Percentiles rank a stretch among this genome's conserved stretches.
Evolutionary conservation across 2,113 vertebrate genomes (phyloP).

Genomic region (Myotis lucifugus): DNA sequence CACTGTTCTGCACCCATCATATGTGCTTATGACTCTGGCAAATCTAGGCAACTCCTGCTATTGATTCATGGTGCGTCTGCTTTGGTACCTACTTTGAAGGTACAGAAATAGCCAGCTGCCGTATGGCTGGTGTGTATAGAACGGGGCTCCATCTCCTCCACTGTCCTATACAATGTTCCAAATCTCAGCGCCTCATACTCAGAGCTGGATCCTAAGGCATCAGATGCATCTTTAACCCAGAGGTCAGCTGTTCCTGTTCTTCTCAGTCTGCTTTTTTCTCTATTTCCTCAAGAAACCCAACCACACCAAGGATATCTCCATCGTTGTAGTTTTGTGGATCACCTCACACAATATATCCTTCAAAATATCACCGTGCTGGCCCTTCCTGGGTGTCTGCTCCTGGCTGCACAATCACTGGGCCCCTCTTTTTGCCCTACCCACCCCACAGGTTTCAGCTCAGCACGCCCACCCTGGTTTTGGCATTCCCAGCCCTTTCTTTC

Average conservation of each 20-base stretch:
- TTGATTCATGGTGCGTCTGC: background rate
- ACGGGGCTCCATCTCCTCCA: background rate
- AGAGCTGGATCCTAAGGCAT: background rate
- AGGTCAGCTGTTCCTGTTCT: background rate
- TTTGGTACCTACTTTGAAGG: background rate
- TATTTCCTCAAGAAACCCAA: conserved; percentile 5
- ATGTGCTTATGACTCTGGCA: background rate
- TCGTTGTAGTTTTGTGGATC: background rate
- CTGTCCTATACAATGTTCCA: background rate
- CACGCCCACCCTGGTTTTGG: background rate
- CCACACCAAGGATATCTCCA: background rate
- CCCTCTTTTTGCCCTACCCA: background rate
- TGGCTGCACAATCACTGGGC: background rate
- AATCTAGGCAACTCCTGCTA: background rate
- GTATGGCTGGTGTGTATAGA: background rate
- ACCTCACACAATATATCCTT: background rate
- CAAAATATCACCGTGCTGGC: background rate
- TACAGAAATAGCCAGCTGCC: background rate
- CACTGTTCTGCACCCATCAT: background rate
- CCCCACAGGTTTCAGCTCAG: background rate
- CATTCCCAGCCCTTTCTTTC: background rate
- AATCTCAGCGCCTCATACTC: background rate
- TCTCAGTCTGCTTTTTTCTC: background rate
- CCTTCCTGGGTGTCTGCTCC: background rate
- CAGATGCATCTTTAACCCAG: background rate